Evolutionary conservation across 2,888 invertebrate genomes (phyloP).

Genomic region (Trachelus stipa): DNA sequence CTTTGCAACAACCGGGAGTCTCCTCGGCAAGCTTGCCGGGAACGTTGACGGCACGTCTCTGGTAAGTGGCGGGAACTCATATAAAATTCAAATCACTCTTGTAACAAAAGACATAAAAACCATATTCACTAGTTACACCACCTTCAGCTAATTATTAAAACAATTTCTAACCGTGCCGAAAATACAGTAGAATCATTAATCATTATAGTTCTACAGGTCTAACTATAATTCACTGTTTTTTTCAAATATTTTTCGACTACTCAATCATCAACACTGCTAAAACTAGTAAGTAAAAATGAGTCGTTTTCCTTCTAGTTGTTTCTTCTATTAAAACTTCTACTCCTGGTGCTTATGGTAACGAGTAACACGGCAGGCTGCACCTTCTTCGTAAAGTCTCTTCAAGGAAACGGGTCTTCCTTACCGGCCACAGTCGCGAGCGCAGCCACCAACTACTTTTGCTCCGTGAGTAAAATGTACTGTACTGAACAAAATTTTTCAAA

Average conservation of each 20-base stretch:
- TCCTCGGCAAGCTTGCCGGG: slow-evolving; percentile 75
- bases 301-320: slow-evolving; percentile 38
- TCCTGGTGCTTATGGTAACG: slow-evolving; percentile 70
- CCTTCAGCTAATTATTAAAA: too few species aligned
- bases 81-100: too few species aligned
- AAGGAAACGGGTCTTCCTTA: slow-evolving; percentile 72
- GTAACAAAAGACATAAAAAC: too few species aligned
- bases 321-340: slow-evolving; percentile 49
- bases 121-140: too few species aligned
- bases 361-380: slow-evolving; percentile 74
- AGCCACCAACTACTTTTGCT: slow-evolving; percentile 74
- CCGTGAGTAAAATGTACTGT: slow-evolving; percentile 68
- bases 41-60: slow-evolving; percentile 30
- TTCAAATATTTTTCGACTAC: too few species aligned
- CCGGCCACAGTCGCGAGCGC: slow-evolving; percentile 75
- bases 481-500: background rate
- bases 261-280: background rate
- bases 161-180: too few species aligned
- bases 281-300: background rate
- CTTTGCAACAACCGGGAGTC: slow-evolving; percentile 74
- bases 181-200: too few species aligned
- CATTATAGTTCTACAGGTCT: too few species aligned
- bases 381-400: slow-evolving; percentile 74
- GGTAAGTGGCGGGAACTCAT: slow-evolving; percentile 41
- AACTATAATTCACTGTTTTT: too few species aligned